Conservation (phyloP, 2,797 vertebrate genomes). For the Crocodylus rhombifer region DNA sequence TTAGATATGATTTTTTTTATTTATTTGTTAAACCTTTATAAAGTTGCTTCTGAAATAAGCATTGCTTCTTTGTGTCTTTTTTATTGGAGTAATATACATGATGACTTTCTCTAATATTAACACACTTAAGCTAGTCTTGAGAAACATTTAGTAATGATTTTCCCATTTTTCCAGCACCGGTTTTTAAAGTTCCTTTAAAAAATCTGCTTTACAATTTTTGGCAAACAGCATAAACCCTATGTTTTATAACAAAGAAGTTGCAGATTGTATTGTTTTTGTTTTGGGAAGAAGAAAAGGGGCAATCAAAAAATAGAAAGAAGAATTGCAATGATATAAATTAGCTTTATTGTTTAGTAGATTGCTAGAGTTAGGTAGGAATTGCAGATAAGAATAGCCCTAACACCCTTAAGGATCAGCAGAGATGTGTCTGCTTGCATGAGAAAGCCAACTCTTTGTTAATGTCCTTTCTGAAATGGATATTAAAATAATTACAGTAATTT, state of each 20-base stretch:
- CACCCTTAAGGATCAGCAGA: slow-evolving; percentile 25
- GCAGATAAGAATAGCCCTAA: slow-evolving; percentile 37
- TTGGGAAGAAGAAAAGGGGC: not conserved
- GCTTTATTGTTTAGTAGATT: slow-evolving; percentile 52
- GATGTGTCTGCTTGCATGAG: not conserved
- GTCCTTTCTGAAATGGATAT: slow-evolving; percentile 59
- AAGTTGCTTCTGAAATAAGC: not conserved
- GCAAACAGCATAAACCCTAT: slow-evolving; percentile 28
- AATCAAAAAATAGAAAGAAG: slow-evolving; percentile 35
- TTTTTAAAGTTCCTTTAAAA: slow-evolving; percentile 35
- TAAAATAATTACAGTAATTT: slow-evolving; percentile 74
- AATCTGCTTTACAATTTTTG: slow-evolving; percentile 18
- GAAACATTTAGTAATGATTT: slow-evolving; percentile 19
- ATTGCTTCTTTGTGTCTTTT: not conserved
- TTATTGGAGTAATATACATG: not conserved
- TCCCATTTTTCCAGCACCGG: slow-evolving; percentile 6
- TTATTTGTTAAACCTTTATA: not conserved
- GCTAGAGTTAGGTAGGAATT: slow-evolving; percentile 60
- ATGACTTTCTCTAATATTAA: not conserved
- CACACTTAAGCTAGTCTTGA: not conserved
- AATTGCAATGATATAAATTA: slow-evolving; percentile 62
- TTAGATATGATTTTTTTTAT: not conserved
- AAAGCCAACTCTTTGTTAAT: slow-evolving; percentile 52
- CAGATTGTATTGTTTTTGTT: slow-evolving; percentile 60
- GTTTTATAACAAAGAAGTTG: slow-evolving; percentile 56